phyloP scores from a whole-genome alignment of 2,888 invertebrate genomes.

The Copidosoma aretas region DNA sequence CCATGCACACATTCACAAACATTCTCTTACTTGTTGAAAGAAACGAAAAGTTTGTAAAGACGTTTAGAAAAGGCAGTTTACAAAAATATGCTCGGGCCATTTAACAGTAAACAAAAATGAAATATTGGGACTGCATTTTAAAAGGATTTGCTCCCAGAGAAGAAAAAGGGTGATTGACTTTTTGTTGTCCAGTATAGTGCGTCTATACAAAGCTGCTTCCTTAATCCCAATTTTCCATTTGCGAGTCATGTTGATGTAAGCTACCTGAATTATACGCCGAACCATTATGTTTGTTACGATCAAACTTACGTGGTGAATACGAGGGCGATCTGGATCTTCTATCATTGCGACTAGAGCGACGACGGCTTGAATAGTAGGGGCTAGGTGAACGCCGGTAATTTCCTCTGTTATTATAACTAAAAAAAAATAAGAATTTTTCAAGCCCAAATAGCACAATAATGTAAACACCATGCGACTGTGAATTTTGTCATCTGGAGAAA shows the following conservation, averaged over 20 bases:
- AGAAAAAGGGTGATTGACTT: not conserved
- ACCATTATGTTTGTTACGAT: constrained; percentile 48
- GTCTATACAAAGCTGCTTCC: no score
- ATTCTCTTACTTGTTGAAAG: not conserved
- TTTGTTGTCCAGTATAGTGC: no score
- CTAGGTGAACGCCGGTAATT: constrained; percentile 72
- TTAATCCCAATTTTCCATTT: constrained; percentile 26
- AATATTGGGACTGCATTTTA: constrained; percentile 27
- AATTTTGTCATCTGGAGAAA: not conserved
- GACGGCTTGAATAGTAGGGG: constrained; percentile 72
- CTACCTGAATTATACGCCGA: constrained; percentile 50
- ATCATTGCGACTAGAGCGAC: constrained; percentile 70
- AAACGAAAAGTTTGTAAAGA: constrained; percentile 19
- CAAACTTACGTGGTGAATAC: constrained; percentile 81
- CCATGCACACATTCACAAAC: not conserved
- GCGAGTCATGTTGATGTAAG: constrained; percentile 53
- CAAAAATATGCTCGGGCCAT: constrained; percentile 49
- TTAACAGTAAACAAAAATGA: not conserved
- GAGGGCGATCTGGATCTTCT: constrained; percentile 77
- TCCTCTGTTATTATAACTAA: constrained; percentile 65
- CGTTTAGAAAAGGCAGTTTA: constrained; percentile 50
- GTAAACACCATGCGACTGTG: not conserved
- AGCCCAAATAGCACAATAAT: not conserved
- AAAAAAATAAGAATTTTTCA: constrained; percentile 35
- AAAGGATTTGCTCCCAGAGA: constrained; percentile 6